A percentile compares a stretch with the other conserved stretches of the same genome.
Evolutionary conservation across 1,140 invertebrate genomes (phyloP).

Genomic region (Magallana angulata): DNA sequence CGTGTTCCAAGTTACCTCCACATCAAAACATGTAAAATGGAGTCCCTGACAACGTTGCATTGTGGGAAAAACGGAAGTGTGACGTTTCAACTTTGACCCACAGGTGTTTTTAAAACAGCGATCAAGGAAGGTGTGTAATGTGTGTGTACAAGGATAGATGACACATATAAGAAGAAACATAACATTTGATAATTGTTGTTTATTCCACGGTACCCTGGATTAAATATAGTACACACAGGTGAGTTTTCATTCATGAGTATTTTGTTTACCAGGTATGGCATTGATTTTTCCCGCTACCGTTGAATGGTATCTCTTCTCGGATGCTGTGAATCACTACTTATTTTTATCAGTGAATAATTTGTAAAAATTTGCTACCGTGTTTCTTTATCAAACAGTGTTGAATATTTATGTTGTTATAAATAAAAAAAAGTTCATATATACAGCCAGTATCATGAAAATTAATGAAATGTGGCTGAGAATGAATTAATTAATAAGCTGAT

Average conservation of each 20-base stretch:
- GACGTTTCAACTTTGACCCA: slow-evolving; percentile 54
- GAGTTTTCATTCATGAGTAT: slow-evolving; percentile 16
- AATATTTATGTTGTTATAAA: no score
- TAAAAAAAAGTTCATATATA: no score
- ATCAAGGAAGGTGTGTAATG: slow-evolving; percentile 14
- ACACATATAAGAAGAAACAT: background rate
- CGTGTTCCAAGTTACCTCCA: background rate
- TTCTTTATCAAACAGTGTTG: no score
- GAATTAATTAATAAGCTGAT: no score
- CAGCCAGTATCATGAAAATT: no score
- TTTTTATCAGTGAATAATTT: slow-evolving; percentile 5
- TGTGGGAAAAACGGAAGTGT: slow-evolving; percentile 42
- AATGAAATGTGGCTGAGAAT: no score
- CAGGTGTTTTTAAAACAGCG: slow-evolving; percentile 7
- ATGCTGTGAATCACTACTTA: slow-evolving; percentile 38
- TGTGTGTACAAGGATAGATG: background rate
- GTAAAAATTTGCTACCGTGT: no score
- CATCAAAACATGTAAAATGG: slow-evolving; percentile 59
- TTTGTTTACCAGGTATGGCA: background rate
- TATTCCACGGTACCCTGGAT: background rate
- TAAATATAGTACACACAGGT: background rate
- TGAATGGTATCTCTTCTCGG: background rate
- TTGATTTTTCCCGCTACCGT: slow-evolving; percentile 9
- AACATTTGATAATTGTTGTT: background rate
- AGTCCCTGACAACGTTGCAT: slow-evolving; percentile 58